Base-by-base conservation (phyloP, 2,113 vertebrate species). In the Peromyscus maniculatus region DNA sequence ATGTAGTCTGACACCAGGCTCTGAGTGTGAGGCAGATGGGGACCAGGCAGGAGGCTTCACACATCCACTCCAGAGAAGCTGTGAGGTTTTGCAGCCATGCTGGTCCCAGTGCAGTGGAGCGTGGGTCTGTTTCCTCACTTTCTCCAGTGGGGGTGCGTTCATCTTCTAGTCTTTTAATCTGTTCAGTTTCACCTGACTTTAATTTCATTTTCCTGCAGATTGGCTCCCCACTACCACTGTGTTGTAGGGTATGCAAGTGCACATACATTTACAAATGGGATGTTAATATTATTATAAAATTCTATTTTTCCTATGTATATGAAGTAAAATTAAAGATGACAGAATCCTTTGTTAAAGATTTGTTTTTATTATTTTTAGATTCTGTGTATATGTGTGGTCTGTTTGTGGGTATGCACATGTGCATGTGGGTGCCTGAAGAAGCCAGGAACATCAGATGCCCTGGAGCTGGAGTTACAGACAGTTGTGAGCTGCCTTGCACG, bases 41-140 rank as follows among this genome's bases (percentile, higher is more conserved):
- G 59, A 43, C 8, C 1, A 16, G 2, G n/a, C 36, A 26, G 92
- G 22, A 55, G 39, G 24, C 24, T 52, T 59, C 26, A 57, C 87
- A 39, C 26, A 0, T n/a, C 49, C 24, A 0, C 64, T 52, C 22
- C 12, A 5, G 36, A 36, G 92, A 74, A 91, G 62, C 86, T 59
- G n/a, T 3, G 84, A 94, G 71, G 64, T 71, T 94, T 90, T 49
- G 15, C 15, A 10, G 0, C n/a, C 16, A 7, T 11, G 28, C 17
- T n/a, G 64, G 90, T 24, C 62, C 80, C 49, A 0, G 69, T 22
- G 36, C 28, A 0, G 11, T 0, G 69, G 36, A 28, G 0, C 1
- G 0, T 0, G 0, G 7, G 19, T 57, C 55, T 55, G 55, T 74
- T 87, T 19, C 36, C 28, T 78, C n/a, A 21, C 55, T 78, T 83